A percentile compares a stretch with the other conserved stretches of the same genome.
phyloP scores from a whole-genome alignment of 2,797 vertebrate species.

The Zonotrichia albicollis region DNA sequence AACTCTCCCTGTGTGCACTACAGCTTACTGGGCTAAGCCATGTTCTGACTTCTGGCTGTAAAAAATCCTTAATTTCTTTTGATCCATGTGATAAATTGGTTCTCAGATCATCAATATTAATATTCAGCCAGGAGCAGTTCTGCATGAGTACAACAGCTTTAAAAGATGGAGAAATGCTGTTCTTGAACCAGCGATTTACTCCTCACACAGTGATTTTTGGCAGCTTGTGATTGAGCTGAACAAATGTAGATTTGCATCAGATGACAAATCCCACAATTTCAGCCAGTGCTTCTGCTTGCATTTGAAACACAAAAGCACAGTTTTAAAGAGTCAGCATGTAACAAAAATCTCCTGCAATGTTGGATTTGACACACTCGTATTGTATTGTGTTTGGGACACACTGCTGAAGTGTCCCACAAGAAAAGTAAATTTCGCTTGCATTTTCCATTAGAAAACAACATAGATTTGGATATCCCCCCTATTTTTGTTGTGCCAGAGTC shows the following conservation, averaged over 20 bases:
- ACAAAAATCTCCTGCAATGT: background rate
- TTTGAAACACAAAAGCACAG: background rate
- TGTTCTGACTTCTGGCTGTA: background rate
- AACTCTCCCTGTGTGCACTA: background rate
- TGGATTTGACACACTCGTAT: background rate
- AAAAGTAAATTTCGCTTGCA: background rate
- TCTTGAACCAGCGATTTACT: background rate
- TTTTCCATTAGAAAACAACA: background rate
- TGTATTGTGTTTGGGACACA: background rate
- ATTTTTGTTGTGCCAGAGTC: background rate
- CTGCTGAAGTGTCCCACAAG: background rate
- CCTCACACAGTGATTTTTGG: slow-evolving; percentile 14
- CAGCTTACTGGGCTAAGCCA: background rate
- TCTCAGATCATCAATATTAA: slow-evolving; percentile 18
- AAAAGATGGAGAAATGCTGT: slow-evolving; percentile 7
- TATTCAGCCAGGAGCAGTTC: slow-evolving; percentile 2
- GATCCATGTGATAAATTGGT: slow-evolving; percentile 18
- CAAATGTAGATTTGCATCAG: slow-evolving; percentile 1
- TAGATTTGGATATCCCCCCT: background rate
- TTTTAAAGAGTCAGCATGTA: background rate
- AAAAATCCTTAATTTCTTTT: slow-evolving; percentile 26
- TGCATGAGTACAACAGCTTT: background rate
- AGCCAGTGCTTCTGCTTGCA: background rate
- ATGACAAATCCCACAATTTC: slow-evolving; percentile 3
- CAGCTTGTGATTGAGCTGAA: slow-evolving; percentile 25